phyloP scores from a whole-genome alignment of 1,140 invertebrate genomes.

The Mizuhopecten yessoensis region DNA sequence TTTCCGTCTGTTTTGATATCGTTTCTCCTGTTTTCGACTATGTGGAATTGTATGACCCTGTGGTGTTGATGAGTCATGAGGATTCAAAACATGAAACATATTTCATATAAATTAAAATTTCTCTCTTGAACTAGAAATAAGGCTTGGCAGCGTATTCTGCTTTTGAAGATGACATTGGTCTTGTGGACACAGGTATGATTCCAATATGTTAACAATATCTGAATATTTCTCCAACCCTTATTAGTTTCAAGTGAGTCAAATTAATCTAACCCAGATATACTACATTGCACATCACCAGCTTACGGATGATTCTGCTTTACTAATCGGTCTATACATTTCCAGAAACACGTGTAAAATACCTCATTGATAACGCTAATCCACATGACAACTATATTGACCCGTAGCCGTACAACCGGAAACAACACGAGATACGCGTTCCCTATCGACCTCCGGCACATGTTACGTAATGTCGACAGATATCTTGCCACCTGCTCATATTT shows the following conservation, averaged over 20 bases:
- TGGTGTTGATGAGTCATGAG: no score
- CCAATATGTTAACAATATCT: no score
- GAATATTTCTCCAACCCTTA: background rate
- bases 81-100: no score
- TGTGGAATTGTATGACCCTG: background rate
- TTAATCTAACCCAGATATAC: background rate
- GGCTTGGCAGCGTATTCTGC: no score
- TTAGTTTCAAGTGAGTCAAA: background rate
- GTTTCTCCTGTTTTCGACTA: no score
- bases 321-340: background rate
- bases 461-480: slow-evolving; percentile 14
- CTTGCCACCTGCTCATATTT: background rate
- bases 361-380: slow-evolving; percentile 22
- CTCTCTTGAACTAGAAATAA: no score
- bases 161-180: no score
- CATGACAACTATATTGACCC: background rate
- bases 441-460: background rate
- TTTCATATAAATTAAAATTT: no score
- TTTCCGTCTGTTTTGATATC: no score
- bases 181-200: no score
- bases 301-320: background rate
- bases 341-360: background rate
- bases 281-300: background rate
- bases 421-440: background rate
- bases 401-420: slow-evolving; percentile 23